These are phyloP conservation scores for Lepidocolaptes lacrymiger DNA, from an alignment of 2,797 vertebrate species.

Conservation along the genomic window DNA sequence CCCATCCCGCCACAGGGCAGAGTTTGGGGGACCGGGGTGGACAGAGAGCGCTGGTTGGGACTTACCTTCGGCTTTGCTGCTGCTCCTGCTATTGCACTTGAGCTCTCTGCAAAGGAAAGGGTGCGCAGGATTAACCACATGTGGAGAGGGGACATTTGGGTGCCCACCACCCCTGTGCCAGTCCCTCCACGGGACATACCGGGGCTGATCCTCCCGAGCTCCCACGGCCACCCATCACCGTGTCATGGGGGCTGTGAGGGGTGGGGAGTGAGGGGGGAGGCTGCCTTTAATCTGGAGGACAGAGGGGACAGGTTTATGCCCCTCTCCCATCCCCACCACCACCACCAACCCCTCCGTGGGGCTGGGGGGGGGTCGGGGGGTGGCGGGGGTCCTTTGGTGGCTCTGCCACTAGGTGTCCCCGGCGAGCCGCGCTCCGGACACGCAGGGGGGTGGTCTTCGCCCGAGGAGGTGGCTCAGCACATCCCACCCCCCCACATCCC, in stretches of 20 bases:
- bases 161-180: neutral
- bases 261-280: neutral
- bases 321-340: neutral
- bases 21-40: neutral
- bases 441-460: neutral
- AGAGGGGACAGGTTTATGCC: neutral
- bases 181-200: neutral
- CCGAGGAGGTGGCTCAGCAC: neutral
- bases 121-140: neutral
- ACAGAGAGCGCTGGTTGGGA: neutral
- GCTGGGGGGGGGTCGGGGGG: neutral
- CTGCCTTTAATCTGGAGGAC: neutral
- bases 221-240: neutral
- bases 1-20: fast-evolving
- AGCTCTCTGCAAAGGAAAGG: slow-evolving; percentile 73
- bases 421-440: slow-evolving; percentile 59
- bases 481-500: neutral
- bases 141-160: neutral
- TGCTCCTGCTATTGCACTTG: slow-evolving; percentile 78
- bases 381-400: slow-evolving; percentile 15
- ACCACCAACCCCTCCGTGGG: neutral
- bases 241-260: neutral
- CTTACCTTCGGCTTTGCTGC: slow-evolving; percentile 81
- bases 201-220: neutral
- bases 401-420: slow-evolving; percentile 78